Conservation (phyloP, 2,888 invertebrate genomes). For the Sipha maydis region DNA sequence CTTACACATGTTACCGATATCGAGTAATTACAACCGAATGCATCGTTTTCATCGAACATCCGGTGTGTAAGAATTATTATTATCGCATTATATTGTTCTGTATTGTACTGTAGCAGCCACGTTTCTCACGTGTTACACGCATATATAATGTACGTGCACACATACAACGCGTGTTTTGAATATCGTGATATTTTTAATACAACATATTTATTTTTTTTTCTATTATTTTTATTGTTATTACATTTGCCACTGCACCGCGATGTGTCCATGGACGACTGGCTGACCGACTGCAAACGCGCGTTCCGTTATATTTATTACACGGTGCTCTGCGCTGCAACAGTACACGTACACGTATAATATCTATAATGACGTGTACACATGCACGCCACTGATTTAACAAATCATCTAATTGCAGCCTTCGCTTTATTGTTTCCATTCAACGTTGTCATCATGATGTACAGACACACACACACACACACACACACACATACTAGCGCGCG, state of each 20-base stretch:
- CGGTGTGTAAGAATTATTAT: too few relatives aligned
- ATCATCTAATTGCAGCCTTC: slow-evolving; percentile 21
- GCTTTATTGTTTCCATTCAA: slow-evolving; percentile 3
- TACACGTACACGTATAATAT: background rate
- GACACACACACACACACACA: background rate
- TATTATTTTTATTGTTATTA: too few relatives aligned
- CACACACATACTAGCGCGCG: background rate
- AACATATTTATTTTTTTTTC: too few relatives aligned
- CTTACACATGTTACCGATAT: too few relatives aligned
- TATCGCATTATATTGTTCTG: too few relatives aligned
- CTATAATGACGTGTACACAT: background rate
- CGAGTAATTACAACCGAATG: too few relatives aligned
- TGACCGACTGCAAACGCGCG: background rate
- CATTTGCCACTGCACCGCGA: too few relatives aligned
- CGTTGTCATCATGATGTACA: too few relatives aligned
- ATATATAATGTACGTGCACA: background rate
- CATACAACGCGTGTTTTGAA: background rate
- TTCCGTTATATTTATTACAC: slow-evolving; percentile 21
- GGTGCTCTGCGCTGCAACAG: background rate
- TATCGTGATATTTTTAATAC: background rate
- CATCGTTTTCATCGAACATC: too few relatives aligned
- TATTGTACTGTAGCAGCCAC: background rate
- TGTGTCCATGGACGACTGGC: slow-evolving; percentile 29
- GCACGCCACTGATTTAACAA: slow-evolving; percentile 38
- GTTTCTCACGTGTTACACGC: slow-evolving; percentile 20